Conservation (phyloP, 2,113 vertebrate species). For the Bathybates hornii region DNA sequence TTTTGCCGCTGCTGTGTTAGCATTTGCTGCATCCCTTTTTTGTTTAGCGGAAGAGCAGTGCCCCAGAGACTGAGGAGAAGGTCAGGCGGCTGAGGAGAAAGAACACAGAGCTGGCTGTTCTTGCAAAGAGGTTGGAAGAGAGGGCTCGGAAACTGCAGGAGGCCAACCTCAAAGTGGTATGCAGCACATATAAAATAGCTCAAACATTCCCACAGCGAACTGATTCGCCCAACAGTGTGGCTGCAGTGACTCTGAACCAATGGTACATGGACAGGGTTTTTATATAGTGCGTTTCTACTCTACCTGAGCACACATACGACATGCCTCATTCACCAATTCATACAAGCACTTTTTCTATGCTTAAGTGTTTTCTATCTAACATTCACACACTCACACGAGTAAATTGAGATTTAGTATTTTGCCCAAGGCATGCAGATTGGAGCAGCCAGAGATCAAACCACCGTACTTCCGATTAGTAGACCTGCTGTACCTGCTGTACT, state of each 20-base stretch:
- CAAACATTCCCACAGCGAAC: neutral
- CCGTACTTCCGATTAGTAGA: neutral
- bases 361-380: neutral
- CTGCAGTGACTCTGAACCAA: neutral
- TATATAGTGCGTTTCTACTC: neutral
- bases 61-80: conserved; percentile 95
- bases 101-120: conserved; percentile 91
- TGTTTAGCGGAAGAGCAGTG: conserved; percentile 87
- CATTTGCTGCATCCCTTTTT: neutral
- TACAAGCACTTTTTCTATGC: neutral
- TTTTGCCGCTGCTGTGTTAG: neutral
- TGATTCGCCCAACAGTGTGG: neutral
- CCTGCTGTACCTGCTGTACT: neutral
- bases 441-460: neutral
- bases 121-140: conserved; percentile 94
- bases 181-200: neutral
- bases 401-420: neutral
- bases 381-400: neutral
- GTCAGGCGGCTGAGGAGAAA: conserved; percentile 92
- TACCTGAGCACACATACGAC: neutral
- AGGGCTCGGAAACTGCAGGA: conserved; percentile 94
- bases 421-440: neutral
- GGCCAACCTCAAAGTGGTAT: conserved; percentile 92
- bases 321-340: neutral
- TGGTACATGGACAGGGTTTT: neutral